phyloP scores from a whole-genome alignment of 2,888 invertebrate genomes.

The Lasioglossum pauxillum region DNA sequence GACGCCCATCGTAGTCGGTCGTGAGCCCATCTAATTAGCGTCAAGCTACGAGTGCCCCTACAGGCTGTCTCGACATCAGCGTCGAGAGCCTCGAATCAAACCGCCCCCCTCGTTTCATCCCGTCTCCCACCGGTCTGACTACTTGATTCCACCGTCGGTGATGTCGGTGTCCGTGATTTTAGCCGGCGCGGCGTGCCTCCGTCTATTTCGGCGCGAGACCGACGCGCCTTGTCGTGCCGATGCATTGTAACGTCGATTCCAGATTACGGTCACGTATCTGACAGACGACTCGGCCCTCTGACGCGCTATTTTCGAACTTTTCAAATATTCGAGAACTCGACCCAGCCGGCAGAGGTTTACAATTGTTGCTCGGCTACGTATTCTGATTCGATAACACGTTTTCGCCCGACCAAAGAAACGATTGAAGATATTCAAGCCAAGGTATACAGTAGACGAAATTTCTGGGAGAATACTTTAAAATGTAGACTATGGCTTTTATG shows the following conservation, averaged over 20 bases:
- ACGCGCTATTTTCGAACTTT: conserved; percentile 13
- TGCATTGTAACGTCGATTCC: conserved; percentile 27
- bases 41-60: conserved; percentile 58
- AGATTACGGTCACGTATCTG: neutral
- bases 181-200: conserved; percentile 19
- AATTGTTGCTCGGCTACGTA: conserved; percentile 4
- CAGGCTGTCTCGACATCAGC: conserved; percentile 61
- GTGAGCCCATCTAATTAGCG: conserved; percentile 70
- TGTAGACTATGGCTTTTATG: neutral
- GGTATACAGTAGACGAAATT: neutral
- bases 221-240: conserved; percentile 29
- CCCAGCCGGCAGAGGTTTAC: neutral
- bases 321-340: neutral
- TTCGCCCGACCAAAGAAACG: too few species aligned
- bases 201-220: conserved; percentile 35
- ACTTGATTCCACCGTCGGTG: conserved; percentile 40
- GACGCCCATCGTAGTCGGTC: conserved; percentile 58
- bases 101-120: conserved; percentile 38
- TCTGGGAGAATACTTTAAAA: neutral
- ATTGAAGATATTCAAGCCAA: neutral
- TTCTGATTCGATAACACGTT: neutral
- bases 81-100: conserved; percentile 60
- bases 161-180: conserved; percentile 34
- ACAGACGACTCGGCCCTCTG: conserved; percentile 10
- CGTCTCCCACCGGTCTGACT: conserved; percentile 17